Percentiles rank a stretch among this genome's conserved stretches.
Conservation (phyloP, 2,113 vertebrate species). For the Neodontobutis hainanensis region DNA sequence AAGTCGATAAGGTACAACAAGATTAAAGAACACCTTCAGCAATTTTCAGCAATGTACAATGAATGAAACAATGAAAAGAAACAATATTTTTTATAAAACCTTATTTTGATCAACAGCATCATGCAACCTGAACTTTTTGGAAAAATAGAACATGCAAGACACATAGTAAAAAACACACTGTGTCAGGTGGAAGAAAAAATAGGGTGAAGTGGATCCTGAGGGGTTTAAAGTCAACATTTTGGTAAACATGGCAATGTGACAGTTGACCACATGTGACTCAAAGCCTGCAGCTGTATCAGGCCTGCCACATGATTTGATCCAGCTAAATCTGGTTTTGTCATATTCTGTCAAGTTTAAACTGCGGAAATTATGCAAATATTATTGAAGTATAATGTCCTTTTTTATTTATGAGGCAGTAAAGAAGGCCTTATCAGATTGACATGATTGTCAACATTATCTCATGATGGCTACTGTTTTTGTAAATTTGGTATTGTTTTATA, state of each 20-base stretch:
- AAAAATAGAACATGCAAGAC: neutral
- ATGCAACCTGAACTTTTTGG: neutral
- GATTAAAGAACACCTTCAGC: too few relatives aligned
- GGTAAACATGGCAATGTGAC: slow-evolving; percentile 37
- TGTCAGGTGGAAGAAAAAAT: slow-evolving; percentile 9
- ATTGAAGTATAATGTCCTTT: neutral
- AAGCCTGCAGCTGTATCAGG: slow-evolving; percentile 32
- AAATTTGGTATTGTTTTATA: too few relatives aligned
- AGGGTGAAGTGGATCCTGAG: slow-evolving; percentile 19
- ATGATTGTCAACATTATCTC: neutral
- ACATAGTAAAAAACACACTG: neutral
- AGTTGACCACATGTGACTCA: slow-evolving; percentile 48
- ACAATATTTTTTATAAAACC: too few relatives aligned
- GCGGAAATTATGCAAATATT: neutral
- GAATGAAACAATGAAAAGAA: too few relatives aligned
- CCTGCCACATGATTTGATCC: slow-evolving; percentile 16
- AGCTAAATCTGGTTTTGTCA: slow-evolving; percentile 21
- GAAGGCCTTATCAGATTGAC: neutral
- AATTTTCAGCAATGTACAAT: too few relatives aligned
- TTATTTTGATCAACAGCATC: too few relatives aligned
- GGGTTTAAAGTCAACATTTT: slow-evolving; percentile 32
- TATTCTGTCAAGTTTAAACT: slow-evolving; percentile 12
- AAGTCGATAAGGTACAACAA: slow-evolving; percentile 1
- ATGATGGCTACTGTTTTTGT: too few relatives aligned
- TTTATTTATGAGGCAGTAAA: too few relatives aligned